Evolutionary conservation across 2,888 invertebrate species (phyloP).

Genomic region (Patella caerulea): DNA sequence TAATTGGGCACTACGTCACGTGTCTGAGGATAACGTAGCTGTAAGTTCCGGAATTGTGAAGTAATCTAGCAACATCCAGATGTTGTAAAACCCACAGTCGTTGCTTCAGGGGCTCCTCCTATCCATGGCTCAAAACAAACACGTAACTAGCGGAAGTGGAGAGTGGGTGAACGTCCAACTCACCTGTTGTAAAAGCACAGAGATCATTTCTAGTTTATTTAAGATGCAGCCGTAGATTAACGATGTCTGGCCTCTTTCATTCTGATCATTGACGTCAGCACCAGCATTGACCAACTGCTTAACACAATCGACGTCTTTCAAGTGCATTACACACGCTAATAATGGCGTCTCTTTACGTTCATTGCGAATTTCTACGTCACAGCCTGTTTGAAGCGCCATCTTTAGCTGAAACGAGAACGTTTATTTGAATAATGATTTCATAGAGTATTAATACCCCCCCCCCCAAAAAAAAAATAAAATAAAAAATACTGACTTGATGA

Average conservation of each 20-base stretch:
- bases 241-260: constrained; percentile 17
- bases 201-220: constrained; percentile 14
- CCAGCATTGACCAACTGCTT: constrained; percentile 17
- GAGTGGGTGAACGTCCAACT: not conserved
- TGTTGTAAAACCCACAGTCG: no score
- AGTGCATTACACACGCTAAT: constrained; percentile 20
- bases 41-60: no score
- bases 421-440: not conserved
- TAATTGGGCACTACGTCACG: no score
- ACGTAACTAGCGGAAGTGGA: no score
- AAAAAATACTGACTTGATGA: no score
- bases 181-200: constrained; percentile 14
- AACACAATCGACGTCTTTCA: constrained; percentile 14
- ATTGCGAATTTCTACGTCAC: constrained; percentile 20
- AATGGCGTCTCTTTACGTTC: constrained; percentile 21
- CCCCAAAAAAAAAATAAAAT: no score
- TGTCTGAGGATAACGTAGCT: no score
- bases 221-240: constrained; percentile 24
- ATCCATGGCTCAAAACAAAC: no score
- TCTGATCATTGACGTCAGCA: constrained; percentile 21
- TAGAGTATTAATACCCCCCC: no score
- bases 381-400: constrained; percentile 15
- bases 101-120: no score
- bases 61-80: no score
- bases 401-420: constrained; percentile 11